These are phyloP conservation scores for Rhabdomys pumilio DNA, from an alignment of 2,797 vertebrate species.

Conservation along the genomic window DNA sequence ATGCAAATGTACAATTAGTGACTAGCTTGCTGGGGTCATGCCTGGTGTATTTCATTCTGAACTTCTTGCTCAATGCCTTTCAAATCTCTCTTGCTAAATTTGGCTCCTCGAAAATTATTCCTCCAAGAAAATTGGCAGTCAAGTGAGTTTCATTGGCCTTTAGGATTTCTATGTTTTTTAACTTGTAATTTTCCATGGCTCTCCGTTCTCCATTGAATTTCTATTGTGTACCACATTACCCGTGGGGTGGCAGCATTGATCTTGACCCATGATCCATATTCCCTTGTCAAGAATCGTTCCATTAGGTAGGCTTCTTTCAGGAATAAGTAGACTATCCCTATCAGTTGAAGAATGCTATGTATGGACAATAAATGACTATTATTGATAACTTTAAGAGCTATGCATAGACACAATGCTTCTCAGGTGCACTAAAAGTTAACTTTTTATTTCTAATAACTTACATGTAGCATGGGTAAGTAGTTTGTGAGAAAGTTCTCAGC, in stretches of 20 bases:
- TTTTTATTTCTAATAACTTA: conserved; percentile 17
- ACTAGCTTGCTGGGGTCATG: conserved; percentile 12
- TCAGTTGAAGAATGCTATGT: background rate
- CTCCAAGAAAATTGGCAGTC: conserved; percentile 64
- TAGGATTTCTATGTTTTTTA: conserved; percentile 56
- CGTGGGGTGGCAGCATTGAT: background rate
- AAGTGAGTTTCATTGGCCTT: conserved; percentile 14
- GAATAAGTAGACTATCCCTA: background rate
- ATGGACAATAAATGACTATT: background rate
- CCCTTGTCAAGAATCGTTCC: background rate
- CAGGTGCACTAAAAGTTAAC: background rate
- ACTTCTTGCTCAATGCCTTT: conserved; percentile 59
- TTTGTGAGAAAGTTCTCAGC: background rate
- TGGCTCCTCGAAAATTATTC: conserved; percentile 64
- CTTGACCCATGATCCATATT: background rate
- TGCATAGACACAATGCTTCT: background rate
- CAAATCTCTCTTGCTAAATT: conserved; percentile 55
- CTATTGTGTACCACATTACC: background rate
- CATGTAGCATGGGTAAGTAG: background rate
- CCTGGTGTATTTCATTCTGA: conserved; percentile 14
- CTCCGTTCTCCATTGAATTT: background rate
- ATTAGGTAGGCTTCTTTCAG: background rate
- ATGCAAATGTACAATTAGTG: background rate
- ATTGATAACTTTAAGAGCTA: background rate
- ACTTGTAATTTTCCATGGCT: conserved; percentile 67